Conservation (phyloP, 2,113 vertebrate species). For the Candoia aspera region DNA sequence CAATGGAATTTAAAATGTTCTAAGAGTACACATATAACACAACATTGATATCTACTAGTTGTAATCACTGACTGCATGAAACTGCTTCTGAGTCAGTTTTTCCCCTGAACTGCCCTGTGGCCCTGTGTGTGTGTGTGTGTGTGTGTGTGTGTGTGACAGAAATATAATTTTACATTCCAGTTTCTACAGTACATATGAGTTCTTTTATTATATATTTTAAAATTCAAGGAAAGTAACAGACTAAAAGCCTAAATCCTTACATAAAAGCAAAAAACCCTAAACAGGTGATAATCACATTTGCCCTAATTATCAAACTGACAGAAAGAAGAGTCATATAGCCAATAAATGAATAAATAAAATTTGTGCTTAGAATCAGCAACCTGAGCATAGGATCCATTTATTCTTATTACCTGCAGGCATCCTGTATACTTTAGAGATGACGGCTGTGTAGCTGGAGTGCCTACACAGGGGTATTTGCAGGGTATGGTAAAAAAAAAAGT, state of each 20-base stretch:
- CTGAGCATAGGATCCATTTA: constrained; percentile 47
- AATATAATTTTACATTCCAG: constrained; percentile 29
- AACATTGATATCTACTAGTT: constrained; percentile 31
- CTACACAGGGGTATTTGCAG: constrained; percentile 8
- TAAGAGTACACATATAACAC: constrained; percentile 1
- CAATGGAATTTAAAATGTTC: not conserved
- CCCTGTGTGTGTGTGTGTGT: no score
- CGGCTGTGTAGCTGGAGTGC: constrained; percentile 44
- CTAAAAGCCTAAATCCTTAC: constrained; percentile 5
- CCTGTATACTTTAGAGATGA: constrained; percentile 45
- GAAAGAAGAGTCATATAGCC: not conserved
- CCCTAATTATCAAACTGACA: not conserved
- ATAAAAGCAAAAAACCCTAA: not conserved
- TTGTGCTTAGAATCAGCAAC: constrained; percentile 16
- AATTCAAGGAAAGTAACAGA: constrained; percentile 11
- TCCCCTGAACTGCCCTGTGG: constrained; percentile 9
- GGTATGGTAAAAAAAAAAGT: not conserved
- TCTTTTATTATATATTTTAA: constrained; percentile 21
- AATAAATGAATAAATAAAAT: not conserved
- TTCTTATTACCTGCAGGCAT: constrained; percentile 4
- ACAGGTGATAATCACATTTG: not conserved
- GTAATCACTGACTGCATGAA: constrained; percentile 29
- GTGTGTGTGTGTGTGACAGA: constrained; percentile 20
- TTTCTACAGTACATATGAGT: constrained; percentile 12
- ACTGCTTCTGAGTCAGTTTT: constrained; percentile 19